Evolutionary conservation across 2,888 invertebrate genomes (phyloP).

Genomic region (Brachyptera putata): DNA sequence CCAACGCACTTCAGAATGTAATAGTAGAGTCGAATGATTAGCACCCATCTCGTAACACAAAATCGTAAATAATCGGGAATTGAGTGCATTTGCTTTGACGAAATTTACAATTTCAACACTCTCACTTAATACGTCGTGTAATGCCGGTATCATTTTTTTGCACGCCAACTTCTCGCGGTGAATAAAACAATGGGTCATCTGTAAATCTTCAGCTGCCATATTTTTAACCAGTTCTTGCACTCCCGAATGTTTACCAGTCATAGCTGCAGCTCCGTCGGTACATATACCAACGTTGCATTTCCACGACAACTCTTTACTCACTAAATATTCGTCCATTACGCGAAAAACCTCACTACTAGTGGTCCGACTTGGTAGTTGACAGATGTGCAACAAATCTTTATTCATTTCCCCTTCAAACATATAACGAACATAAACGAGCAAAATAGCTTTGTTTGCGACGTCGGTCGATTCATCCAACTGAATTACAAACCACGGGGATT

Average conservation of each 20-base stretch:
- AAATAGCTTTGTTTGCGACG: constrained; percentile 23
- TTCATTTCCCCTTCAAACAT: constrained; percentile 22
- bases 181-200: constrained; percentile 34
- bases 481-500: constrained; percentile 28
- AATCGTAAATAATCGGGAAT: constrained; percentile 34
- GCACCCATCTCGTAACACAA: constrained; percentile 36
- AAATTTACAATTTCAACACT: constrained; percentile 28
- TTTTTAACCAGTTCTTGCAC: constrained; percentile 32
- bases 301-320: not conserved
- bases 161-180: constrained; percentile 33
- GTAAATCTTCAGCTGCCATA: constrained; percentile 32
- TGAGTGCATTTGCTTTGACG: constrained; percentile 33
- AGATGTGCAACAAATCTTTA: constrained; percentile 28
- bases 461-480: constrained; percentile 30
- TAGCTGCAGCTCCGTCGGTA: constrained; percentile 35
- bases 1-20: constrained; percentile 29
- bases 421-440: constrained; percentile 29
- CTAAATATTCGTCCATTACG: constrained; percentile 14
- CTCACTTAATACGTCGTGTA: constrained; percentile 32
- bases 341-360: constrained; percentile 31
- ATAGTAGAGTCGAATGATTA: constrained; percentile 27
- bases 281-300: constrained; percentile 15
- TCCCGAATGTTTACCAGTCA: constrained; percentile 33
- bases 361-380: constrained; percentile 24
- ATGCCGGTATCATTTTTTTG: constrained; percentile 32